A percentile compares a stretch with the other conserved stretches of the same genome.
Conservation (phyloP, 2,113 vertebrate genomes). For the Microtus oregoni region DNA sequence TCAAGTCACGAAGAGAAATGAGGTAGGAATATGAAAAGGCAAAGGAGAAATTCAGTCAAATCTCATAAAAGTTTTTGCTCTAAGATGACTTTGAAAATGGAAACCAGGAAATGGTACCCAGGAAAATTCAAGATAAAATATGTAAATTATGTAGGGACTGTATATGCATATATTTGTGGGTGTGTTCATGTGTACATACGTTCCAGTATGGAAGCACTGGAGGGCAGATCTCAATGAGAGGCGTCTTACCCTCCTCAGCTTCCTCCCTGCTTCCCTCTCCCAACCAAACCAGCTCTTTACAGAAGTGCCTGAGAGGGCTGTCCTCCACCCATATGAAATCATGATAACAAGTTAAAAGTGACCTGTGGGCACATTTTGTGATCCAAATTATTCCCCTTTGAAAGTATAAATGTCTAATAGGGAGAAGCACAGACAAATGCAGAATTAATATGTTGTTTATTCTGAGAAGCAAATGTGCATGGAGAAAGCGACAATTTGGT, state of each 20-base stretch:
- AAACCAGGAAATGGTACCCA: too few relatives aligned
- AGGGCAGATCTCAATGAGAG: background rate
- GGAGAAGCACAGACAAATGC: background rate
- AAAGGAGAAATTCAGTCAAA: background rate
- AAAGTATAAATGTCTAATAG: background rate
- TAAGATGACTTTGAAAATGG: background rate
- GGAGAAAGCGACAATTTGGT: background rate
- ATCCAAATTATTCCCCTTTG: background rate
- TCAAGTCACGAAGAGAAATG: background rate
- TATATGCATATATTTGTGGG: background rate
- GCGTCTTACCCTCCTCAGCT: background rate
- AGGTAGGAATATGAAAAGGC: background rate
- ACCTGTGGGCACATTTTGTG: background rate
- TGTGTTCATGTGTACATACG: background rate
- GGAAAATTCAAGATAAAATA: background rate
- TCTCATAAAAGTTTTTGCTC: background rate
- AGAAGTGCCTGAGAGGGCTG: background rate
- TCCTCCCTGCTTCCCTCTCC: background rate
- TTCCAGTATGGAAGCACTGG: background rate
- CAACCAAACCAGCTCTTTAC: background rate
- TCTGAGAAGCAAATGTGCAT: background rate
- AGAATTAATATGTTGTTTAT: background rate
- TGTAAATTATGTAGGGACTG: background rate
- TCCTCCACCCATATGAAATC: background rate
- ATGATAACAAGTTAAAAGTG: background rate